Evolutionary conservation across 2,888 invertebrate species (phyloP).

Genomic region (Chrysolina americana): DNA sequence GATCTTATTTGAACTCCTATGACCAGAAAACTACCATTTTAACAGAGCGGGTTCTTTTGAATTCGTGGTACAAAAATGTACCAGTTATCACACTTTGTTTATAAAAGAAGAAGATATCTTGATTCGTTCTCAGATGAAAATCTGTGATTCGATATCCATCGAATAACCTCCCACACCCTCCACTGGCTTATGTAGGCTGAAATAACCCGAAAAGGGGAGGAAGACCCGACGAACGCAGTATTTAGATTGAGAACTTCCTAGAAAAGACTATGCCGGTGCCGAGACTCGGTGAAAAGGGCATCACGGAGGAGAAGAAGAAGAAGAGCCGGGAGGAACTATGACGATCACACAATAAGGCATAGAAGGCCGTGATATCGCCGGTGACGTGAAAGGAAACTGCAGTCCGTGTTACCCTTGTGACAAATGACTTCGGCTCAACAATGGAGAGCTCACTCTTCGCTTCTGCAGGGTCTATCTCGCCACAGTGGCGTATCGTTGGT

Average conservation of each 20-base stretch:
- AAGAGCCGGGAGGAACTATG: constrained; percentile 44
- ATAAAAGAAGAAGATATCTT: no score
- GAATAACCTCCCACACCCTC: constrained; percentile 6
- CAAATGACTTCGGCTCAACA: constrained; percentile 52
- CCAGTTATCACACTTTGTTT: no score
- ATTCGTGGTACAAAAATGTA: no score
- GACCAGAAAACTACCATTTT: no score
- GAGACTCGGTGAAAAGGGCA: constrained; percentile 38
- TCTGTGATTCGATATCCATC: not conserved
- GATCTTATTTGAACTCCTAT: no score
- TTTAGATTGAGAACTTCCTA: constrained; percentile 53
- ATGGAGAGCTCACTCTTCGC: constrained; percentile 45
- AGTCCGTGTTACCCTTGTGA: constrained; percentile 52
- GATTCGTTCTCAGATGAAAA: not conserved
- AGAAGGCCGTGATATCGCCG: constrained; percentile 48
- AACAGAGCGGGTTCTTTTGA: no score
- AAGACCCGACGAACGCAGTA: constrained; percentile 34
- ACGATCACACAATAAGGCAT: constrained; percentile 48
- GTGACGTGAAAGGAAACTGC: constrained; percentile 55
- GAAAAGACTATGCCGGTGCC: constrained; percentile 33
- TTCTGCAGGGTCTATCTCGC: constrained; percentile 37
- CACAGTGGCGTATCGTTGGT: constrained; percentile 26
- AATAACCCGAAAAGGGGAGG: constrained; percentile 32
- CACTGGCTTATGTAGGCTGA: constrained; percentile 29
- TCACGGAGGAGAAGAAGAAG: constrained; percentile 37